Evolutionary conservation across 2,113 vertebrate genomes (phyloP).

Genomic region (Sphyrna mokarran): DNA sequence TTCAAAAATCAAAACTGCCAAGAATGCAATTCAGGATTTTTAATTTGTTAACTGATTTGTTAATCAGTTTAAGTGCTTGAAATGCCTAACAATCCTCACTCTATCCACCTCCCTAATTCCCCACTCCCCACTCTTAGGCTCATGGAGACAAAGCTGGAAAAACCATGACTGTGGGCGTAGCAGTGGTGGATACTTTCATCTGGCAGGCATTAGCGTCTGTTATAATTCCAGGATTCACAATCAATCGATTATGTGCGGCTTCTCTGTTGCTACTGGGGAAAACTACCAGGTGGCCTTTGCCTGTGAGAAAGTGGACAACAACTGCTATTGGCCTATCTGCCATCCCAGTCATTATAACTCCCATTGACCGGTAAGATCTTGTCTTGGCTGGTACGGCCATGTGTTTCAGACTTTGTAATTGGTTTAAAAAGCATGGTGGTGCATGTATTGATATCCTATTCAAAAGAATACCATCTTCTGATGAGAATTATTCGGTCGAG

Average conservation of each 20-base stretch:
- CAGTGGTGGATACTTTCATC: conserved; percentile 85
- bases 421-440: neutral
- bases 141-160: conserved; percentile 51
- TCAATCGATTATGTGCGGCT: conserved; percentile 81
- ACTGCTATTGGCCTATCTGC: conserved; percentile 79
- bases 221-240: conserved; percentile 85
- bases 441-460: neutral
- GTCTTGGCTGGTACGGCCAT: neutral
- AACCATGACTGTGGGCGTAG: conserved; percentile 58
- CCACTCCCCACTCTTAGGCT: conserved; percentile 47
- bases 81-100: neutral
- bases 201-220: conserved; percentile 94
- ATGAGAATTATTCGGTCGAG: neutral
- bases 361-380: conserved; percentile 78
- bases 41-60: no score
- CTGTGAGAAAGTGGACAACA: conserved; percentile 83
- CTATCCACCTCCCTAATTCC: neutral
- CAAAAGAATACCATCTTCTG: neutral
- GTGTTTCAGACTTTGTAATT: neutral
- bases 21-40: neutral
- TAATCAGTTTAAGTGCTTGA: neutral
- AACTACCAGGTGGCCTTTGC: conserved; percentile 74
- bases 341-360: conserved; percentile 86
- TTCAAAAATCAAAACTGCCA: neutral
- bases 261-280: conserved; percentile 73